Base-by-base conservation (phyloP, 30 jellyfish, hydroid and myxozoan species). In the Chironex yamaguchii region DNA sequence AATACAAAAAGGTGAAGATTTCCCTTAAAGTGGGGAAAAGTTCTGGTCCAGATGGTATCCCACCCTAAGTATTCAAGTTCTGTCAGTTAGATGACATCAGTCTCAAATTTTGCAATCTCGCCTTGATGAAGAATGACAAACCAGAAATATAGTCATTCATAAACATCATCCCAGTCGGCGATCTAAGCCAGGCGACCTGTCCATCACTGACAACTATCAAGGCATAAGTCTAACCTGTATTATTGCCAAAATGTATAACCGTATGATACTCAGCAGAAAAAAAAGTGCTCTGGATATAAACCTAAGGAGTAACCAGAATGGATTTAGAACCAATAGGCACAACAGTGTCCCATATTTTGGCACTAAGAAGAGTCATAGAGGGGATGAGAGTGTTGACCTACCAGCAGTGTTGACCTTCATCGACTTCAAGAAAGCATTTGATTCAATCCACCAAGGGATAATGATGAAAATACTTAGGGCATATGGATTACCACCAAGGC, bases 371-470 rank as follows among this genome's bases (percentile, higher is more conserved):
- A 42, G 17, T 17, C 22, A 14, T 29, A 32, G 29, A 67, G 81
- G 81, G 22, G 70, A 14, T 14, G 29, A 30, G 81, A 22, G 21
- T 3, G 13, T 6, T 9, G 12, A 67, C 69, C 67, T 25, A 9
- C 6, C 6, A 12, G 81, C 81, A 22, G 70, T 67, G 17, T 14
- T 67, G 25, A n/a, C 32, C 6, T 67, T 21, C 29, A n/a, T 67
- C 11, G 81, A 67, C 81, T 67, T 67, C 22, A 6, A 29, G 17
- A 67, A 67, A 30, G 70, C 70, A 6, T 67, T 67, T 67, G 71
- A 67, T 30, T n/a, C 71, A 11, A 67, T 67, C 6, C 71, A 67
- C 22, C 12, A 70, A 6, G 81, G 81, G n/a, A 67, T 14, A 22
- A 29, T 67, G 68, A 13, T 25, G 32, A 14, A 29, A 20, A 29